Evolutionary conservation across 1,140 invertebrate genomes (phyloP), one percentile per base, ranked within the genome.

Genomic region (Psilanteris sp.): DNA sequence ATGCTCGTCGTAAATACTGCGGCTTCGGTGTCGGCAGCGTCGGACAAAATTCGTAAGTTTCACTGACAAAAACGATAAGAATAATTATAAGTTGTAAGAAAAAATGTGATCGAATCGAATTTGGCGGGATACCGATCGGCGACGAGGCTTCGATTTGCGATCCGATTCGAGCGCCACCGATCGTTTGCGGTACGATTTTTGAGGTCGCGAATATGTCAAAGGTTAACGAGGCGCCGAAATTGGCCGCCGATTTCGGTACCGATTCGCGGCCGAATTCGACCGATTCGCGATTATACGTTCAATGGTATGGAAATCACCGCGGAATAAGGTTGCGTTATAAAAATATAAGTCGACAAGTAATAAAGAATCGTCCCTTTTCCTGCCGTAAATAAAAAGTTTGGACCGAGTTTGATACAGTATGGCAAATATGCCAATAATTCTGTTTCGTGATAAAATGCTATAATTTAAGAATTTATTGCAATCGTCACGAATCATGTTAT

Each of bases 1-100:
- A 79, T 81, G 54, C 78, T 79, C 26, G 67, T 61, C 34, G 77
- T 59, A 37, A 78, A 80, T 64, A 79, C 76, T 54, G 78, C 77
- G 20, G 80, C 72, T 68, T 50, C 55, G 64, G 64, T 57, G 24
- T 62, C 71, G 26, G 71, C 71, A 55, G 55, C 57, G 55, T 68
- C 57, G 36, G 64, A 70, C 22, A 76, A 66, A 41, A 52, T 22
- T 18, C 41, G 72, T 76, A 75, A 75, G 72, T 75, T 57, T 54
- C 3, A 10, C 22, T 20, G 52, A 26, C 6, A 9, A 9, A 15
- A 16, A 22, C n/a, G n/a, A n/a, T n/a, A n/a, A n/a, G n/a, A n/a
- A n/a, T n/a, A n/a, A n/a, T n/a, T n/a, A n/a, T n/a, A n/a, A n/a
- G n/a, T n/a, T n/a, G n/a, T n/a, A n/a, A n/a, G n/a, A n/a, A n/a